Percentiles rank a stretch among this genome's conserved stretches.
Conservation (phyloP, 1,140 invertebrate genomes). For the Halesus radiatus region DNA sequence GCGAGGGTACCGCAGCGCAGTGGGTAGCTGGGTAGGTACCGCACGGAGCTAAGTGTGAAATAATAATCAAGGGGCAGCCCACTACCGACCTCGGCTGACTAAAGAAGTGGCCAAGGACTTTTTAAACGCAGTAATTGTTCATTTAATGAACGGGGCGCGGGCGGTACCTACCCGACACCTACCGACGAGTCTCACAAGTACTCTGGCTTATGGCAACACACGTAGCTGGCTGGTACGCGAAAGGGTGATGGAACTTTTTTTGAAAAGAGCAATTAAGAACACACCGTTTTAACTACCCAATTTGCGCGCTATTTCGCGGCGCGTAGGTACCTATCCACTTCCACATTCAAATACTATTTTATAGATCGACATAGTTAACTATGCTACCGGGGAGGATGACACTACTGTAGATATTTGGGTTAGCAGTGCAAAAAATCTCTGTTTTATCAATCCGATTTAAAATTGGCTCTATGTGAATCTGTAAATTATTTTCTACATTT, state of each 20-base stretch:
- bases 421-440: too few species aligned
- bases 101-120: constrained; percentile 52
- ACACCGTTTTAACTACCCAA: constrained; percentile 23
- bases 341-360: too few species aligned
- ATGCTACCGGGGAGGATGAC: too few species aligned
- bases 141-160: constrained; percentile 54
- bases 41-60: constrained; percentile 54
- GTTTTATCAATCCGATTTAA: too few species aligned
- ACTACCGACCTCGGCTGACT: constrained; percentile 32
- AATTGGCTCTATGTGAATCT: too few species aligned
- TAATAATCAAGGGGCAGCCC: constrained; percentile 55
- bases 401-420: too few species aligned
- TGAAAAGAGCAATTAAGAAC: constrained; percentile 22
- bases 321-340: too few species aligned
- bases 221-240: constrained; percentile 17
- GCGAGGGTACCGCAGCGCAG: not conserved
- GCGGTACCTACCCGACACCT: constrained; percentile 3
- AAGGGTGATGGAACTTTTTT: constrained; percentile 13
- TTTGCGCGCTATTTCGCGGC: not conserved
- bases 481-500: too few species aligned
- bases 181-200: constrained; percentile 1
- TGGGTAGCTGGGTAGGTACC: not conserved
- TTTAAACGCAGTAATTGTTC: constrained; percentile 58
- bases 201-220: constrained; percentile 36
- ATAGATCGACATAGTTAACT: too few species aligned